These are phyloP conservation scores for Lingula anatina DNA, from an alignment of 2,888 invertebrate species.

Conservation along the genomic window DNA sequence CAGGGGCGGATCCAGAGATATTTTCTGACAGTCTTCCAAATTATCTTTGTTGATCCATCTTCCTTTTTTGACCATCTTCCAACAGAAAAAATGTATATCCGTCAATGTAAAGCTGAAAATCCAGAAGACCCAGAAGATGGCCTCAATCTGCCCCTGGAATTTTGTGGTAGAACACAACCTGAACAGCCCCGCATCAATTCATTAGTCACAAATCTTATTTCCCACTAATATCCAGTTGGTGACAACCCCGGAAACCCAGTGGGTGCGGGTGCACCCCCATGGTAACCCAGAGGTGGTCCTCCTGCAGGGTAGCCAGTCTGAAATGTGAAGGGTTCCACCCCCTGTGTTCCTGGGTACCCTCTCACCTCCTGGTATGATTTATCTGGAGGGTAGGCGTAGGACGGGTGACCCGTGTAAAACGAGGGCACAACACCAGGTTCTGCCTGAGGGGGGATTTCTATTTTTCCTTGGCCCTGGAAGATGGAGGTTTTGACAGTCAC, in stretches of 20 bases:
- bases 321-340: conserved; percentile 12
- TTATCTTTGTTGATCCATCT: no score
- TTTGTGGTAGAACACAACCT: no score
- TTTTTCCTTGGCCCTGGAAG: conserved; percentile 40
- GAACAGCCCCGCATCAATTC: no score
- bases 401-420: conserved; percentile 48
- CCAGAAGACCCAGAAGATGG: no score
- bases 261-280: conserved; percentile 37
- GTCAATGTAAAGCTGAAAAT: no score
- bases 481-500: background rate
- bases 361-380: conserved; percentile 36
- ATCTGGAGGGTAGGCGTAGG: conserved; percentile 46
- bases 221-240: no score
- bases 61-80: no score
- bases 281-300: conserved; percentile 40
- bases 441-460: conserved; percentile 38
- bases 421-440: conserved; percentile 41
- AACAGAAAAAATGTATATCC: no score
- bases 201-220: no score
- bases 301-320: conserved; percentile 36
- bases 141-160: no score
- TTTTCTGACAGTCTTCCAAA: no score
- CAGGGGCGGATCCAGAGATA: no score
- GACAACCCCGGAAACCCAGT: conserved; percentile 36
- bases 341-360: conserved; percentile 38